Conservation (phyloP, 1,140 invertebrate species). For the Philopotamus ludificatus region DNA sequence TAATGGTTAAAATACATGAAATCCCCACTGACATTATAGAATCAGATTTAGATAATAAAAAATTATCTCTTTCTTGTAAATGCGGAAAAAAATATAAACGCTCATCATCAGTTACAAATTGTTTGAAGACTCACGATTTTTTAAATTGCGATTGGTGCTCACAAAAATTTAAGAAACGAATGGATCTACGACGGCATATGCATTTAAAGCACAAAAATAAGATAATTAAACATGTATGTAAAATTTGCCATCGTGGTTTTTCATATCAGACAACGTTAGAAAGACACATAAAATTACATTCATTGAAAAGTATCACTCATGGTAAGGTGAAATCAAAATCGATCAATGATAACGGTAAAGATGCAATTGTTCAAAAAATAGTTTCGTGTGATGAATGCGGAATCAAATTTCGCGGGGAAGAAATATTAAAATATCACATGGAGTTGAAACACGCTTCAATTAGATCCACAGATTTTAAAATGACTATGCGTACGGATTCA, state of each 20-base stretch:
- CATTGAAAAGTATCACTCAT: not conserved
- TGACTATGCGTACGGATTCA: too few relatives aligned
- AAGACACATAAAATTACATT: not conserved
- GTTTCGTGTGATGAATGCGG: not conserved
- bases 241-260: not conserved
- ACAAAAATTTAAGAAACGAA: not conserved
- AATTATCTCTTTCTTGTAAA: not conserved
- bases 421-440: not conserved
- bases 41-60: not conserved
- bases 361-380: not conserved
- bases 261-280: not conserved
- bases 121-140: not conserved
- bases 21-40: not conserved
- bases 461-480: too few relatives aligned
- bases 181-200: not conserved
- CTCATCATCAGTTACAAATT: not conserved
- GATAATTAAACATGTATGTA: not conserved
- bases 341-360: not conserved
- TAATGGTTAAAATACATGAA: too few relatives aligned
- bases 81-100: not conserved
- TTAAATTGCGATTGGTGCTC: not conserved
- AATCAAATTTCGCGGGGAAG: not conserved
- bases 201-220: not conserved
- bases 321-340: not conserved
- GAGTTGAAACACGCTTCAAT: not conserved